These are phyloP conservation scores for Tricholaema leucomelas DNA, from an alignment of 2,113 vertebrate genomes.

Conservation along the genomic window DNA sequence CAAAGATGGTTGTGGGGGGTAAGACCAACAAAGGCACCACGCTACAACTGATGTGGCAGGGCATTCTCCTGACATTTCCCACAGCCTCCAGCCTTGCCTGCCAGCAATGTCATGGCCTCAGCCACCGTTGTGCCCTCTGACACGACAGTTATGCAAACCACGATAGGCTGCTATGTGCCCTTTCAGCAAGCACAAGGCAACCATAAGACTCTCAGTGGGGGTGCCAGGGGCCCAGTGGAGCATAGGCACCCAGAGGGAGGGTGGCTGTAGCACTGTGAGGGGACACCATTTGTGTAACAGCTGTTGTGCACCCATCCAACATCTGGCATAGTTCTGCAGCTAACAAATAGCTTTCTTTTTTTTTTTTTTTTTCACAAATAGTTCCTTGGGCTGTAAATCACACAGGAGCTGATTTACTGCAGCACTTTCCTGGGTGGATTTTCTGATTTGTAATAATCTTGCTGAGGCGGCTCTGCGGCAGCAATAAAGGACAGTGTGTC, in stretches of 20 bases:
- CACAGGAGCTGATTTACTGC: neutral
- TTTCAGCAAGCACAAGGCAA: neutral
- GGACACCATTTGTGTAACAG: rapidly evolving
- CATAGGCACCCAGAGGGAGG: rapidly evolving
- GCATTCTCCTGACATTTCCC: neutral
- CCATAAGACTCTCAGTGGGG: neutral
- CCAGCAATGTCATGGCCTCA: neutral
- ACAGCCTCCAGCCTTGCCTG: neutral
- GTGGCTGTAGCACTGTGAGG: neutral
- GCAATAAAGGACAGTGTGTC: neutral
- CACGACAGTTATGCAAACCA: neutral
- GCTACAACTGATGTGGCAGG: rapidly evolving
- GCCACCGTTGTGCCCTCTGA: neutral
- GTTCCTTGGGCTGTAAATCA: neutral
- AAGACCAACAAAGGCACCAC: neutral
- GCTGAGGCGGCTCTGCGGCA: neutral
- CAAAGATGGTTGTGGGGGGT: neutral
- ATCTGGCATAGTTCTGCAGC: neutral
- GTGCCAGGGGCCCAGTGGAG: neutral
- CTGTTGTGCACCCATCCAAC: neutral
- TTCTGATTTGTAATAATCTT: neutral
- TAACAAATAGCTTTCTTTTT: neutral
- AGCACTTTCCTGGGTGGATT: neutral
- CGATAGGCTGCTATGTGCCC: neutral
- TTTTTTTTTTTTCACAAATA: conserved; percentile 17